phyloP scores from a whole-genome alignment of 2,797 vertebrate species.

The Ispidina picta region DNA sequence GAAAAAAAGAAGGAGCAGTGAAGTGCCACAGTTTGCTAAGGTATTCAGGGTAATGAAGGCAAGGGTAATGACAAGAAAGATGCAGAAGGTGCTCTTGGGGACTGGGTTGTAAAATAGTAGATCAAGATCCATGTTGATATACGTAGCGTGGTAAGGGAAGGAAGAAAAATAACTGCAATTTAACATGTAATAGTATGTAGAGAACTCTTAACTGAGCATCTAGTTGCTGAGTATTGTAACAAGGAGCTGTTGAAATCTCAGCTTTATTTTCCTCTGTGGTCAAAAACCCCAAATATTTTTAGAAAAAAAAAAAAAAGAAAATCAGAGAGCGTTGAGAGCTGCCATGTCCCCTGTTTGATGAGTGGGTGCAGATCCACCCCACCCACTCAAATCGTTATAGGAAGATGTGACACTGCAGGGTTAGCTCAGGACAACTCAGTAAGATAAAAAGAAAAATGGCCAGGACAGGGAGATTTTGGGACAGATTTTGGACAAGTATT shows the following conservation, averaged over 20 bases:
- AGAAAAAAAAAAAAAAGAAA: background rate
- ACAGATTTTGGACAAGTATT: background rate
- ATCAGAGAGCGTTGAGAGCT: background rate
- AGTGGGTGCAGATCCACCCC: background rate
- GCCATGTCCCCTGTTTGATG: rapidly evolving
- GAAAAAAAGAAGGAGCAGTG: background rate
- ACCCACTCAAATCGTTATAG: background rate
- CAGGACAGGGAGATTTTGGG: background rate
- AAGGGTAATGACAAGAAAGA: background rate
- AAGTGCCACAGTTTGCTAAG: constrained; percentile 16
- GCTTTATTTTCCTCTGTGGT: background rate
- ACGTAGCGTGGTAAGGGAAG: background rate
- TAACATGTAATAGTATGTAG: rapidly evolving
- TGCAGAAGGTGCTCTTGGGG: background rate
- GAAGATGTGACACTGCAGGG: background rate
- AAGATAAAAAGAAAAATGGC: background rate
- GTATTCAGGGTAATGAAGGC: constrained; percentile 16
- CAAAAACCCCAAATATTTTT: background rate
- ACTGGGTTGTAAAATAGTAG: background rate
- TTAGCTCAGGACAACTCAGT: background rate
- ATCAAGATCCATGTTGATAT: background rate
- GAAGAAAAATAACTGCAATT: background rate
- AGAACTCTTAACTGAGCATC: background rate
- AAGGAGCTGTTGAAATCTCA: background rate
- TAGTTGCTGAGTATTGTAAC: background rate